Percentiles rank a stretch among this genome's conserved stretches.
Evolutionary conservation across 2,797 vertebrate genomes (phyloP).

Genomic region (Hyperoplus immaculatus): DNA sequence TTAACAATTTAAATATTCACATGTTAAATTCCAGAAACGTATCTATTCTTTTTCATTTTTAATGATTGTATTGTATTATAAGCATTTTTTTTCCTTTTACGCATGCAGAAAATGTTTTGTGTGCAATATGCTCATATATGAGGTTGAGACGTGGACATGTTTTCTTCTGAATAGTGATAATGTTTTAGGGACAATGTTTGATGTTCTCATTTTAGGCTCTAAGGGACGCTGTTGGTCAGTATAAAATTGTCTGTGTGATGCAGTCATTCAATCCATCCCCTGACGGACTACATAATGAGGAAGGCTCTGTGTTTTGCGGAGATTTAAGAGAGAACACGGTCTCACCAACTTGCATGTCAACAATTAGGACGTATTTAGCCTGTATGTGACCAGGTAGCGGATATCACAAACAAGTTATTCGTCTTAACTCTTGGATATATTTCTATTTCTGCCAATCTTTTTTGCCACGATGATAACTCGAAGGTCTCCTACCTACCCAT

Average conservation of each 20-base stretch:
- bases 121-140: too few species aligned
- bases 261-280: slow-evolving; percentile 13
- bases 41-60: too few species aligned
- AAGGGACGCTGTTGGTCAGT: slow-evolving; percentile 70
- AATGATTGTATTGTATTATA: too few species aligned
- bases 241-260: not conserved
- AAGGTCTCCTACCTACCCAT: accelerated
- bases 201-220: slow-evolving; percentile 33
- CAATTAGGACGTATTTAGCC: accelerated
- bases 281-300: not conserved
- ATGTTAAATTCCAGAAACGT: too few species aligned
- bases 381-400: not conserved
- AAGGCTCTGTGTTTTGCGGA: slow-evolving; percentile 10
- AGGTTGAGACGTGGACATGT: not conserved
- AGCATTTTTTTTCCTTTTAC: too few species aligned
- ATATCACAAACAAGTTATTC: not conserved
- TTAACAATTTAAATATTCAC: too few species aligned
- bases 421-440: not conserved
- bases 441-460: not conserved
- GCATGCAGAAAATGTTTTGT: too few species aligned
- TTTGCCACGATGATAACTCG: not conserved
- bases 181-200: accelerated
- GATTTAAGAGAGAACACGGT: not conserved
- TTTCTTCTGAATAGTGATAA: not conserved
- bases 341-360: not conserved